These are phyloP conservation scores for Oophaga sylvatica DNA, from an alignment of 2,797 vertebrate genomes.

Conservation along the genomic window DNA sequence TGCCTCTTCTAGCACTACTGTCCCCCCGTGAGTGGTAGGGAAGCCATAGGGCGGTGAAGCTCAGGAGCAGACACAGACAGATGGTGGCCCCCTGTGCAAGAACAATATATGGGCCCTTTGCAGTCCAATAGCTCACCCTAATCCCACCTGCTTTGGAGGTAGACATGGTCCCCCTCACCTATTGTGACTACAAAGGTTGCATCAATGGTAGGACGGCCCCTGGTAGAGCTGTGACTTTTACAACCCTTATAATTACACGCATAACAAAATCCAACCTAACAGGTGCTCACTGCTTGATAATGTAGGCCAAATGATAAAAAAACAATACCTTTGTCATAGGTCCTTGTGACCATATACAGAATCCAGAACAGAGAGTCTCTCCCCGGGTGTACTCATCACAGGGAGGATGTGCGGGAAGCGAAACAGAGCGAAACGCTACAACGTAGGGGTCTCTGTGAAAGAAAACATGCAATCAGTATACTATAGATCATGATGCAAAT, in stretches of 20 bases:
- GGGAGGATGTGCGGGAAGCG: conserved; percentile 82
- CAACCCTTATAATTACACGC: background rate
- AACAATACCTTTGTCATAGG: conserved; percentile 82
- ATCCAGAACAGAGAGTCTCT: conserved; percentile 92
- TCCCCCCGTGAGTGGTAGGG: background rate
- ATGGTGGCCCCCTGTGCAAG: too few relatives aligned
- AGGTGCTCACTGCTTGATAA: background rate
- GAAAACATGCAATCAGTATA: background rate
- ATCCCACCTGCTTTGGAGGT: too few relatives aligned
- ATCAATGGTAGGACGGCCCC: too few relatives aligned
- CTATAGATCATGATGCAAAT: background rate
- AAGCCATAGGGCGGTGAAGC: background rate
- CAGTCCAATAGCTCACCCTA: too few relatives aligned
- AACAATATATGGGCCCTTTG: too few relatives aligned
- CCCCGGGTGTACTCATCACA: conserved; percentile 77
- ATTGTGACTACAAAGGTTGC: too few relatives aligned
- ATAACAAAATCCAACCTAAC: background rate
- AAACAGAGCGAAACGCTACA: conserved; percentile 91
- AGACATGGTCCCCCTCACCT: too few relatives aligned
- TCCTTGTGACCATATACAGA: conserved; percentile 85
- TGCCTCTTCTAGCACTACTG: too few relatives aligned
- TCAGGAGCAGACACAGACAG: too few relatives aligned
- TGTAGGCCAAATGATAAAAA: background rate
- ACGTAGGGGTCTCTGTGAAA: conserved; percentile 86
- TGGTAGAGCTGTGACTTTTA: background rate